Percentiles rank a stretch among this genome's conserved stretches.
These are phyloP conservation scores for Zootoca vivipara DNA, from an alignment of 2,113 vertebrate genomes.

Conservation along the genomic window DNA sequence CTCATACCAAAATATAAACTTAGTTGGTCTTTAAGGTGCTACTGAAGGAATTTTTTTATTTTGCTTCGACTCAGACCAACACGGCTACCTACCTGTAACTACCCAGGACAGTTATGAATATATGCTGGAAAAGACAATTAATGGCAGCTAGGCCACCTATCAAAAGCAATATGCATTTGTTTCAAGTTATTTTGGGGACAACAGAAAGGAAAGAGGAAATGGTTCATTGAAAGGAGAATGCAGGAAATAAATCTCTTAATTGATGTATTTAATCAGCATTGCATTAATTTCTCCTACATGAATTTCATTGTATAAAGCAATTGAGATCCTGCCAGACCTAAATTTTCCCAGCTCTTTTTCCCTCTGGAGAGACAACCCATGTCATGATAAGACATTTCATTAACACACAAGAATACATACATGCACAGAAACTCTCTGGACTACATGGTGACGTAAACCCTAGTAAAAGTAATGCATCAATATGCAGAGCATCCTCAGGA, in stretches of 20 bases:
- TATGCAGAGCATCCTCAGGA: constrained; percentile 44
- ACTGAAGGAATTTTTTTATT: too few relatives aligned
- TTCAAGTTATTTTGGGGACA: constrained; percentile 43
- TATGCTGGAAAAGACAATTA: background rate
- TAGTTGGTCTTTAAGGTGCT: too few relatives aligned
- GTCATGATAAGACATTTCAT: constrained; percentile 33
- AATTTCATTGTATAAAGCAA: constrained; percentile 60
- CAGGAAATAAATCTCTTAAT: constrained; percentile 58
- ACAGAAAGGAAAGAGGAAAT: constrained; percentile 48
- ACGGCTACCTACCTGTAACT: too few relatives aligned
- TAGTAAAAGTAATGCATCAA: constrained; percentile 48
- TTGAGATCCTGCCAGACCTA: constrained; percentile 45
- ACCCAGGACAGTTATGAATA: background rate
- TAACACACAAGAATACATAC: constrained; percentile 40
- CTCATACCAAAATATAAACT: too few relatives aligned
- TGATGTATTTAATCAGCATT: constrained; percentile 25
- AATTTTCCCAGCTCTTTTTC: constrained; percentile 64
- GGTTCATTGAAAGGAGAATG: constrained; percentile 9
- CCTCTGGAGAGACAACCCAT: constrained; percentile 53
- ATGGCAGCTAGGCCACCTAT: background rate
- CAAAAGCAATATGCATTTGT: background rate
- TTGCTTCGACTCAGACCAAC: too few relatives aligned
- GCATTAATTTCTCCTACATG: constrained; percentile 44
- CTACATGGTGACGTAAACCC: constrained; percentile 54
- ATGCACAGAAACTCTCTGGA: constrained; percentile 37